These are phyloP conservation scores for silkworm (Bombyx mori) DNA, from an alignment of 1,140 invertebrate genomes.

Conservation along the genomic window ASM3026992v2 NC_085111.1:12235501-12236000, in stretches of 20 bases:
- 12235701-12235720: constrained; percentile 76
- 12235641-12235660: constrained; percentile 77
- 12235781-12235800: constrained; percentile 73
- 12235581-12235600: constrained; percentile 73
- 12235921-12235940: constrained; percentile 82
- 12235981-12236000: constrained; percentile 80
- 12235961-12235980: constrained; percentile 87
- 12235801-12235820: constrained; percentile 72
- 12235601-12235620: constrained; percentile 79
- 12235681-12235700: constrained; percentile 82
- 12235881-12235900: constrained; percentile 84
- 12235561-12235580: constrained; percentile 74
- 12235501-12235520: too few species aligned
- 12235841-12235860: constrained; percentile 85
- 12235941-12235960: constrained; percentile 81
- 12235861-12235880: constrained; percentile 82
- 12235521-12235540: constrained; percentile 8
- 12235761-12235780: background rate
- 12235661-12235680: constrained; percentile 80
- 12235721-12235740: background rate
- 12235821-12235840: constrained; percentile 78
- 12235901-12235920: constrained; percentile 77
- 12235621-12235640: constrained; percentile 80
- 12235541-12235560: constrained; percentile 76
- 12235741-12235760: background rate